Conservation (phyloP, 92 coral and sea anemone species). For the Montipora capitata region DNA sequence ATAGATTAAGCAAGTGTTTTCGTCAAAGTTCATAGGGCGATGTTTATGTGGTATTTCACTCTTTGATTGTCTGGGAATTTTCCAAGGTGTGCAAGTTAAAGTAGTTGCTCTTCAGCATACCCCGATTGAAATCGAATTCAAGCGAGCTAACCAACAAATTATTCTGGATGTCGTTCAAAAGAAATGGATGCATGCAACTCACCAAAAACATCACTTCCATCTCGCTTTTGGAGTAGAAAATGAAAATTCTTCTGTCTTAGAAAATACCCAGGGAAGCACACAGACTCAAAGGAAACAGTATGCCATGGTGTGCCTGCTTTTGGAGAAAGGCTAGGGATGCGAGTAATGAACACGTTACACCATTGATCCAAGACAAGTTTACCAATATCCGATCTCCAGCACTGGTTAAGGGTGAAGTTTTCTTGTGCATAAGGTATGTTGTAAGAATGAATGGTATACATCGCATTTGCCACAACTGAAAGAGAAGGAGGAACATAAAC, state of each 20-base stretch:
- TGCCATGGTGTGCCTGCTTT: constrained; percentile 15
- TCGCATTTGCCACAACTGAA: constrained; percentile 79
- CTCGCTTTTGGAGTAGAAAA: constrained; percentile 73
- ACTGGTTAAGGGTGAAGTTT: constrained; percentile 66
- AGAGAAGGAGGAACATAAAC: not conserved
- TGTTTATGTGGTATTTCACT: too few relatives aligned
- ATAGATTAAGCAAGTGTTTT: too few relatives aligned
- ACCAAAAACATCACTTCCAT: constrained; percentile 56
- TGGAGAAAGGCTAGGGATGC: constrained; percentile 24
- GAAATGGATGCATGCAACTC: not conserved
- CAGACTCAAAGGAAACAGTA: constrained; percentile 84
- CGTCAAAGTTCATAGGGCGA: too few relatives aligned
- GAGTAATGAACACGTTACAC: constrained; percentile 74
- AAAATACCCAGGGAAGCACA: constrained; percentile 85
- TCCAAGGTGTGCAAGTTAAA: too few relatives aligned
- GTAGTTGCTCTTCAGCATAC: too few relatives aligned
- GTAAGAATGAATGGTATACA: constrained; percentile 73
- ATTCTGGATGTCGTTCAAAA: too few relatives aligned
- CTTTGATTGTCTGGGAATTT: too few relatives aligned
- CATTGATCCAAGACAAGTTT: constrained; percentile 43
- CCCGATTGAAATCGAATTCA: too few relatives aligned
- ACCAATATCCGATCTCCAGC: constrained; percentile 77
- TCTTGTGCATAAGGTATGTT: constrained; percentile 71
- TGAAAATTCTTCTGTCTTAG: constrained; percentile 88
- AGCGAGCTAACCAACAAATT: too few relatives aligned